Base-by-base conservation (phyloP, 2,113 vertebrate species). In the Phylloscopus whistleri region DNA sequence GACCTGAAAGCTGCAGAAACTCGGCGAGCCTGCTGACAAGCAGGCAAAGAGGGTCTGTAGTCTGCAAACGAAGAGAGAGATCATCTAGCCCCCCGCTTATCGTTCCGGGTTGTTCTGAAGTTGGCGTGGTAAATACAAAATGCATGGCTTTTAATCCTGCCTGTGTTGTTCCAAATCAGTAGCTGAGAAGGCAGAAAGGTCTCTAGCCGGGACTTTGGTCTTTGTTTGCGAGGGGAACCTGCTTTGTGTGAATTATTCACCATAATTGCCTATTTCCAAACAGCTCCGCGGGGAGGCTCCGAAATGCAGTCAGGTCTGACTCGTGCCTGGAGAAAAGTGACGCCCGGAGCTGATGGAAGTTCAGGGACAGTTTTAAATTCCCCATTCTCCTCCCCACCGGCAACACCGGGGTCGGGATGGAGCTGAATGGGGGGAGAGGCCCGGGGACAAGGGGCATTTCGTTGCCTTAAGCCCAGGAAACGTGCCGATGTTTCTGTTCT, bases 281-380 rank as follows among this genome's bases (percentile, higher is more conserved):
- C 55, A 84, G 83, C 90, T 90, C 92, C 94, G 9, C 66, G 44
- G 90, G 95, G 94, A 94, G 84, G 74, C 85, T 96, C 44, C 41
- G 85, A 93, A 82, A 90, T 41, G 74, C 69, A 64, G 49, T n/a
- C 82, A 70, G 92, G 88, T 88, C 83, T 53, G 79, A 37, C 62
- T 69, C 81, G 63, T 76, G 75, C 85, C 67, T 62, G 88, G 13
- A 56, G 81, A 90, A 84, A 80, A 92, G 83, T 16, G 68, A 30
- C 59, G 30, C 52, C 52, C 41, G 73, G 52, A 78, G 68, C 58
- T 33, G n/a, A 13, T 20, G 60, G 41, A 89, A 86, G 68, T 56
- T 95, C 67, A 62, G 94, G 67, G 49, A 59, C 87, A 74, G 59
- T 51, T 84, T 87, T 46, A 58, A 51, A 10, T 28, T 73, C 46